Base-by-base conservation (phyloP, 2,888 invertebrate species). In the Lasioglossum morio region DNA sequence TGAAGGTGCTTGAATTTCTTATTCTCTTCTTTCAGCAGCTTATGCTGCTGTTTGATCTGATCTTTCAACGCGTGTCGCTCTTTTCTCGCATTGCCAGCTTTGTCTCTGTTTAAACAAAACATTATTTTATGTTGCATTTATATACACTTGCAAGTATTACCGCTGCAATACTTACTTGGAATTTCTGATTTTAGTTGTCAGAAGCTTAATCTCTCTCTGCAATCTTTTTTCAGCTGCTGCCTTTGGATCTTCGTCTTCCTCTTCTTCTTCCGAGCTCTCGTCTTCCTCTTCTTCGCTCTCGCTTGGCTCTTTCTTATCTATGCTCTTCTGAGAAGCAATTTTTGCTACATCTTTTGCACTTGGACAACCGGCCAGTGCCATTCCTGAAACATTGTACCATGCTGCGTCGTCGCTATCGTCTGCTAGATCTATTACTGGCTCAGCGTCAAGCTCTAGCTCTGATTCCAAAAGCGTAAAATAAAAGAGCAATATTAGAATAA, bases 1-100 rank as follows among this genome's bases (percentile, higher is more conserved):
- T 98, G 98, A 69, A 98, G 95, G 90, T 97, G 97, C 93, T 97
- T 98, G 95, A 97, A 98, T 95, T 98, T 98, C 92, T 97, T 97
- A 93, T 97, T 98, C 92, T 98, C 98, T 66, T 97, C 97, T 92
- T 97, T 97, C 79, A 98, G 96, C 78, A 97, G 96, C 14, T 96
- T 96, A 91, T 98, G 98, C 94, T 98, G 97, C 93, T 98, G 98
- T 93, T 98, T 98, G 94, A 98, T 97, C 81, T 98, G 97, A 93
- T 97, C 97, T 92, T 98, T 98, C 80, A 98, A 96, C 23, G 96
- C 97, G 92, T 97, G 96, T 87, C 98, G 96, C 93, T 98, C 98
- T 93, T 97, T 97, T 93, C 97, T 97, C 91, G 98, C 98, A 86
- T 97, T 96, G 85, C 96, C 96, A 88, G 97, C 96, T 92, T 97